A percentile compares a stretch with the other conserved stretches of the same genome.
Conservation (phyloP, 30 jellyfish, hydroid and myxozoan genomes). For the Catostylus mosaicus region DNA sequence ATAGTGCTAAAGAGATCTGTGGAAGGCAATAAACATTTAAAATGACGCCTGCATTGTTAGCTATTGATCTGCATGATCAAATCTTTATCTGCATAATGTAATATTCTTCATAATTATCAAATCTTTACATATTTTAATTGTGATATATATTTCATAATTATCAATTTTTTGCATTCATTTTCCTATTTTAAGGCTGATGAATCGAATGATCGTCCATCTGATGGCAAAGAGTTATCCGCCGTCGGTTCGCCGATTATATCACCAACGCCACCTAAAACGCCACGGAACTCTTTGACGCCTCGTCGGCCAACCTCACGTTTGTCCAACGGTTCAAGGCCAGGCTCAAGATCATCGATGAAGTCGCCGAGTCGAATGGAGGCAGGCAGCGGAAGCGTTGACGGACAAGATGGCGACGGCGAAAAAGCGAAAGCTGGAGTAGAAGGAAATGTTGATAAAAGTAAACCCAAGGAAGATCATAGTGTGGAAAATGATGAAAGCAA, state of each 20-base stretch:
- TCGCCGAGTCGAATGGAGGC: neutral
- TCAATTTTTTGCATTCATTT: neutral
- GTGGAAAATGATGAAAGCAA: neutral
- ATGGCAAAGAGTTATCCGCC: neutral
- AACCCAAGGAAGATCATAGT: neutral
- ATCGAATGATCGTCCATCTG: neutral
- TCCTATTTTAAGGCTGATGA: neutral
- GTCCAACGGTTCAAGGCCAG: constrained; percentile 41
- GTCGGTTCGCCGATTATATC: constrained; percentile 11
- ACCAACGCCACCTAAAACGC: constrained; percentile 67
- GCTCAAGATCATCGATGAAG: constrained; percentile 27
- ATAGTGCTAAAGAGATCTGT: too few relatives aligned
- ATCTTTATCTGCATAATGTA: too few relatives aligned
- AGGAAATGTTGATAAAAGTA: neutral
- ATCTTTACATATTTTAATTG: too few relatives aligned
- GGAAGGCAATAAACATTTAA: too few relatives aligned
- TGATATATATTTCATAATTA: too few relatives aligned
- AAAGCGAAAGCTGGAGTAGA: constrained; percentile 3
- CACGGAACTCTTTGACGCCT: constrained; percentile 25
- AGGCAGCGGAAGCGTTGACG: constrained; percentile 7
- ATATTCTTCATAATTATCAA: too few relatives aligned
- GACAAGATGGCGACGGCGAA: neutral
- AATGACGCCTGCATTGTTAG: too few relatives aligned
- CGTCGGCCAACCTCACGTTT: constrained; percentile 38
- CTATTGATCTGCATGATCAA: too few relatives aligned